Evolutionary conservation across 2,888 invertebrate species (phyloP), one percentile per base, ranked within the genome.

Genomic region (Pasiphila rectangulata): DNA sequence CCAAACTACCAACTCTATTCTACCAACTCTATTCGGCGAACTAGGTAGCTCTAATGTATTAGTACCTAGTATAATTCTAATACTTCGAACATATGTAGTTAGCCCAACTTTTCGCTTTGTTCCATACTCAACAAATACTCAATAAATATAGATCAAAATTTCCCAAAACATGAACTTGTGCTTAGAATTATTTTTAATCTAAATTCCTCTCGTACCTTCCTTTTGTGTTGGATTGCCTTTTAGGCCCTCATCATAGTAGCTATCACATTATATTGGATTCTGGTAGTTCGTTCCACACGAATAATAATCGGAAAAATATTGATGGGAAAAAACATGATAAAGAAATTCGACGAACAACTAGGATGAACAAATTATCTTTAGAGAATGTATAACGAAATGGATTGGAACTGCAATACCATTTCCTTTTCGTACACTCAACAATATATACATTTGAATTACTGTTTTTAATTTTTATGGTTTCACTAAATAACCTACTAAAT

Each of bases 171-270:
- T 75, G 73, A 77, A 75, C 78, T 72, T 79, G 63, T 71, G 5
- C 65, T 64, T 57, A 63, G 69, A 69, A 79, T 79, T 71, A 80
- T 80, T 83, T 82, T 81, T 82, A 82, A 83, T 83, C 83, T 75
- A 82, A 83, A 83, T 83, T 83, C 83, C 80, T 47, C 55, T 54
- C 68, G 55, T 66, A 62, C 73, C 67, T 67, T 67, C 70, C 73
- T 78, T 80, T 83, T 80, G 78, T 77, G 65, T 57, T 68, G 64
- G 69, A 73, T 72, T 68, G 65, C 68, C 68, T 57, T 63, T 64
- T 63, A 60, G 63, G 53, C 36, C 54, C 62, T 68, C 64, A 63
- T 68, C 65, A 63, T 58, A 54, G 63, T 58, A n/a, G n/a, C n/a
- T n/a, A 54, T 61, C 55, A 70, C 69, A 75, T 78, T 77, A 77